Conservation (phyloP, 2,888 invertebrate species). For the Cinara cedri region DNA sequence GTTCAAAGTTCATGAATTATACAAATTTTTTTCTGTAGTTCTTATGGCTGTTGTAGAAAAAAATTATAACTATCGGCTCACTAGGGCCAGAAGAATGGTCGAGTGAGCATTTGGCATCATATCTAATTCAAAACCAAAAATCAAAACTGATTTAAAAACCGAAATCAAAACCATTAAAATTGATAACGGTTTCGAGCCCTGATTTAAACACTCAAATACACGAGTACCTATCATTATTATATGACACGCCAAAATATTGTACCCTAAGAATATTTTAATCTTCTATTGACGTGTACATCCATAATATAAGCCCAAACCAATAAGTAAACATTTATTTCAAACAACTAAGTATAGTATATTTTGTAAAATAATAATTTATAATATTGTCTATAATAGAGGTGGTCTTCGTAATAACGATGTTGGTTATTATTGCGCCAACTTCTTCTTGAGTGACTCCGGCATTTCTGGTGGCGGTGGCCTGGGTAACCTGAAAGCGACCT, state of each 20-base stretch:
- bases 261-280: no score
- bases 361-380: slow-evolving; percentile 11
- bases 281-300: no score
- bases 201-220: no score
- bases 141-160: no score
- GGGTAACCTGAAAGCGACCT: slow-evolving; percentile 83
- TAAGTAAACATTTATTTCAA: not conserved
- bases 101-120: slow-evolving; percentile 60
- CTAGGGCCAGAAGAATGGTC: slow-evolving; percentile 59
- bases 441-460: slow-evolving; percentile 87
- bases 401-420: not conserved
- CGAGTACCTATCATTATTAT: no score
- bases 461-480: slow-evolving; percentile 95
- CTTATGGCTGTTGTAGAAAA: slow-evolving; percentile 57
- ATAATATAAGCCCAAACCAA: no score
- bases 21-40: slow-evolving; percentile 20
- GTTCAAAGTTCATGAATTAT: slow-evolving; percentile 8
- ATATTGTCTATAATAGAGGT: slow-evolving; percentile 27
- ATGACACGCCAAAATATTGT: no score
- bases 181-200: no score
- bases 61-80: slow-evolving; percentile 60
- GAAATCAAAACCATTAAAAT: no score
- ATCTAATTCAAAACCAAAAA: no score
- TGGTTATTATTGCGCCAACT: slow-evolving; percentile 64
- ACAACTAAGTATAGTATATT: slow-evolving; percentile 19